These are phyloP conservation scores for Macropis europaea DNA, from an alignment of 2,888 invertebrate species.

Conservation along the genomic window DNA sequence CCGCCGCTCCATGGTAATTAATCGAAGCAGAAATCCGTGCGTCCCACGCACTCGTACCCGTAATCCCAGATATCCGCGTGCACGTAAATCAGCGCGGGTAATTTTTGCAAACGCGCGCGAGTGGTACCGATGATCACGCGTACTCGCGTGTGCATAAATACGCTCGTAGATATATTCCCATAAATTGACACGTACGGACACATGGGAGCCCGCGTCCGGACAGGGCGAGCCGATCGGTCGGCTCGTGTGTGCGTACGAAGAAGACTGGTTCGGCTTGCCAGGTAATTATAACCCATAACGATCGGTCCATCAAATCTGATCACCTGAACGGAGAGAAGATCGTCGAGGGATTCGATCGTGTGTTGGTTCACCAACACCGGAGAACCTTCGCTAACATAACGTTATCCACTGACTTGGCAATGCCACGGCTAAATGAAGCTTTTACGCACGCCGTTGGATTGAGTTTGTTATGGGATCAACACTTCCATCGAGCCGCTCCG, in stretches of 20 bases:
- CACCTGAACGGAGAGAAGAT: conserved; percentile 53
- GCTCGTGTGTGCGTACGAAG: conserved; percentile 6
- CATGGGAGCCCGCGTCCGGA: background rate
- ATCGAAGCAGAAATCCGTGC: background rate
- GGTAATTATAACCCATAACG: conserved; percentile 77
- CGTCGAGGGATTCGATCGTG: conserved; percentile 1
- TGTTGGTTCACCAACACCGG: conserved; percentile 30
- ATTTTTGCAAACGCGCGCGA: conserved; percentile 36
- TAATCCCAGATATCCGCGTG: background rate
- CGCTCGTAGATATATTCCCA: conserved; percentile 32
- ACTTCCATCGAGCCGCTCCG: conserved; percentile 58
- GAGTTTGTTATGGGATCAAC: conserved; percentile 74
- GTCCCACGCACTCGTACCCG: background rate
- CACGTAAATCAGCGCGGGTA: conserved; percentile 32
- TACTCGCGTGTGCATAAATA: conserved; percentile 42
- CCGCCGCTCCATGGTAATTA: background rate
- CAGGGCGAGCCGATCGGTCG: background rate
- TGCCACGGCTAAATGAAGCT: conserved; percentile 73
- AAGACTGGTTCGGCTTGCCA: conserved; percentile 65
- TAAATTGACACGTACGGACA: conserved; percentile 46
- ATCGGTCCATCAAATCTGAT: conserved; percentile 77
- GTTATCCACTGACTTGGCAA: conserved; percentile 47
- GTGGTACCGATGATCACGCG: conserved; percentile 30
- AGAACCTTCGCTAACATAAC: conserved; percentile 30
- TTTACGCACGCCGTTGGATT: conserved; percentile 70